Evolutionary conservation across 2,888 invertebrate species (phyloP).

Genomic region (Pristionchus entomophagus): DNA sequence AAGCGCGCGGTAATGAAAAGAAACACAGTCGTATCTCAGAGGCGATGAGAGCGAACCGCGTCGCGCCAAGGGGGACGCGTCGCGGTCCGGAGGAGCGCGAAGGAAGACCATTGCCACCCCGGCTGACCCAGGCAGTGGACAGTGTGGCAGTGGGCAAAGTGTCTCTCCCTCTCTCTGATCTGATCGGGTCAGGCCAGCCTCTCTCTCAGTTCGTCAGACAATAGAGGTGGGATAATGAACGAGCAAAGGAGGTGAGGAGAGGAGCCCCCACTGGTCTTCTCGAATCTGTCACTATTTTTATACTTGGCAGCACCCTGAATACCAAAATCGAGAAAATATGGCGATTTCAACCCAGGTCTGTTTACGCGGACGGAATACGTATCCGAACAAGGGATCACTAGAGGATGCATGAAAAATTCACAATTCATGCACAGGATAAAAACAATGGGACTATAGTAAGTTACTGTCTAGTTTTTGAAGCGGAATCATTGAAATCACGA

Average conservation of each 20-base stretch:
- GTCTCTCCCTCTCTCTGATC: not conserved
- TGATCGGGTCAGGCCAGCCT: no score
- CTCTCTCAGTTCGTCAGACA: not conserved
- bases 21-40: conserved; percentile 39
- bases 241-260: not conserved
- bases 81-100: conserved; percentile 16
- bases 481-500: no score
- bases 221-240: not conserved
- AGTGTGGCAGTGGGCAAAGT: not conserved
- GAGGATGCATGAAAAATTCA: not conserved
- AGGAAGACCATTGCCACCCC: not conserved
- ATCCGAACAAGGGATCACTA: not conserved
- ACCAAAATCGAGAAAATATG: not conserved
- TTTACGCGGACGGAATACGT: no score
- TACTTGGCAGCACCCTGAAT: no score
- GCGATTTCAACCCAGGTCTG: not conserved
- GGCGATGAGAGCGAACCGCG: conserved; percentile 27
- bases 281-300: not conserved
- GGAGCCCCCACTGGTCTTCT: no score
- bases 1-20: conserved; percentile 38
- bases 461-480: no score
- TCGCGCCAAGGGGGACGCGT: not conserved
- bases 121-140: not conserved
- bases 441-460: not conserved
- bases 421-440: no score